Percentiles rank a stretch among this genome's conserved stretches.
These are phyloP conservation scores for Motacilla alba DNA, from an alignment of 2,113 vertebrate species.

Conservation along the genomic window DNA sequence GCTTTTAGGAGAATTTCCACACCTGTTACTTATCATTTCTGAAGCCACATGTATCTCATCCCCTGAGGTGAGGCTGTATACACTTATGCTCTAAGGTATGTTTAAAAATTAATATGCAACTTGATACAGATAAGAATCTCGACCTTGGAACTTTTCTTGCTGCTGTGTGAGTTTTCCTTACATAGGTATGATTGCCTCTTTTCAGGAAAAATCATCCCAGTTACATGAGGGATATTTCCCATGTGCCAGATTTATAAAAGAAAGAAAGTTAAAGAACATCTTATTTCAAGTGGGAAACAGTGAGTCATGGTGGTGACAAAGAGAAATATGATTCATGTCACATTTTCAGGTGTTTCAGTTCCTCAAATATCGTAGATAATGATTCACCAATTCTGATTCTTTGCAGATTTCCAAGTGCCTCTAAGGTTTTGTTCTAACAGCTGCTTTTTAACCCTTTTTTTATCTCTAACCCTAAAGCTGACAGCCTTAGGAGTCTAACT, in stretches of 20 bases:
- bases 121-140: not conserved
- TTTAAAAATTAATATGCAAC: not conserved
- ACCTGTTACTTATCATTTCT: conserved; percentile 15
- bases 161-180: not conserved
- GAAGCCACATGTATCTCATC: not conserved
- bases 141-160: not conserved
- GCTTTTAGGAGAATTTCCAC: not conserved
- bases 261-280: not conserved
- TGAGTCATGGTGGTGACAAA: conserved; percentile 38
- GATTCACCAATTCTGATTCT: not conserved
- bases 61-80: not conserved
- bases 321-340: conserved; percentile 43
- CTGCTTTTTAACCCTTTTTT: not conserved
- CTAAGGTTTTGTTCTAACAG: not conserved
- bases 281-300: not conserved
- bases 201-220: not conserved
- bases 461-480: not conserved
- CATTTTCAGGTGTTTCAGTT: conserved; percentile 28
- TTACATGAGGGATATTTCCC: not conserved
- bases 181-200: fast-evolving
- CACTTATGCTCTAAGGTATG: not conserved
- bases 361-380: not conserved
- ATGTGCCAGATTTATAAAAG: not conserved
- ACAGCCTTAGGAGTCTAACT: not conserved
- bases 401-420: not conserved